A percentile compares a stretch with the other conserved stretches of the same genome.
Evolutionary conservation across 2,888 invertebrate species (phyloP).

Genomic region (Meloe dianella): DNA sequence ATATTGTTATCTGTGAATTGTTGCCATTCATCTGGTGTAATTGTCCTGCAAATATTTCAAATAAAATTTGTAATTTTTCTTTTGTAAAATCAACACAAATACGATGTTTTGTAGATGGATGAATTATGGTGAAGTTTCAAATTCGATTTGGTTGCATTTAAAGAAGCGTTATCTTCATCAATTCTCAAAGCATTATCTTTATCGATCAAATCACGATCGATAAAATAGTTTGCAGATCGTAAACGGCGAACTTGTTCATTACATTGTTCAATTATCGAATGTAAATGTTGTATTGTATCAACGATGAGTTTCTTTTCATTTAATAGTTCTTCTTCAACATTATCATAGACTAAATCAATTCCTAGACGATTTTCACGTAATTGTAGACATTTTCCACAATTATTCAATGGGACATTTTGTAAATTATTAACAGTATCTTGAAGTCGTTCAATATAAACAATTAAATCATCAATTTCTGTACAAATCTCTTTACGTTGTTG

Average conservation of each 20-base stretch:
- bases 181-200: conserved; percentile 81
- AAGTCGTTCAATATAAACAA: conserved; percentile 76
- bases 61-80: not conserved
- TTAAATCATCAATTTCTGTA: conserved; percentile 78
- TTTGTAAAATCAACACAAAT: conserved; percentile 26
- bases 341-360: conserved; percentile 81
- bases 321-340: conserved; percentile 79
- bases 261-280: conserved; percentile 75
- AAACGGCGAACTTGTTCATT: conserved; percentile 84
- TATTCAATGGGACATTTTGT: conserved; percentile 68
- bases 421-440: conserved; percentile 75
- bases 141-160: conserved; percentile 74
- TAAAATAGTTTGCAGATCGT: conserved; percentile 77
- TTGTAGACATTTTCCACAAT: conserved; percentile 77
- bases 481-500: conserved; percentile 77
- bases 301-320: conserved; percentile 80
- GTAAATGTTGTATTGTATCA: conserved; percentile 68
- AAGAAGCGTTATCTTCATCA: conserved; percentile 71
- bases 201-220: conserved; percentile 84
- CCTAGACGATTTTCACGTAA: conserved; percentile 78
- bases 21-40: conserved; percentile 77
- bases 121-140: conserved; percentile 73
- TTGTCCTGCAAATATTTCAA: conserved; percentile 43
- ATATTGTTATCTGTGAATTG: conserved; percentile 75
- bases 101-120: conserved; percentile 68